Evolutionary conservation across 2,113 vertebrate species (phyloP).

Genomic region (Actenoides lindsayi): DNA sequence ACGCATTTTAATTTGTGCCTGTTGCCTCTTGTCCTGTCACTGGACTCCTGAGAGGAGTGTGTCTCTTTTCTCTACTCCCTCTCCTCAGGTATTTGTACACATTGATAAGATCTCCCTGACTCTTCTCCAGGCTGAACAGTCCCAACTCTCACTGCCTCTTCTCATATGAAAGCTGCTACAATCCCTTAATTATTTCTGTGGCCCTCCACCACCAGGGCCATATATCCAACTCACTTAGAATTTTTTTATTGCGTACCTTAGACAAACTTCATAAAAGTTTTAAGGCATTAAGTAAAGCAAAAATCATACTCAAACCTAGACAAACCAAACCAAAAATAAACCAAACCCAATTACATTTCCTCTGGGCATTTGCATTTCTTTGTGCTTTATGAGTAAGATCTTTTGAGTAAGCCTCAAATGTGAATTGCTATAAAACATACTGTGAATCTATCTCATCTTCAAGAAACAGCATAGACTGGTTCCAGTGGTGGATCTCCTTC

Average conservation of each 20-base stretch:
- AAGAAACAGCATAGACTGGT: not conserved
- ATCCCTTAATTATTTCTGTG: not conserved
- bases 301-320: not conserved
- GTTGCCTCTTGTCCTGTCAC: not conserved
- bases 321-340: not conserved
- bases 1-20: not conserved
- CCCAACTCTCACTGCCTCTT: not conserved
- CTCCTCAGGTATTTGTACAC: not conserved
- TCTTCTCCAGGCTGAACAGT: not conserved
- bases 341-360: constrained; percentile 1
- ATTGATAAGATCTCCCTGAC: not conserved
- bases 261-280: not conserved
- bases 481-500: not conserved
- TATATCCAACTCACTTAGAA: not conserved
- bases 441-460: not conserved
- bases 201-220: not conserved
- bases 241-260: not conserved
- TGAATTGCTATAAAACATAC: not conserved
- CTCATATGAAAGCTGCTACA: not conserved
- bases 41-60: not conserved
- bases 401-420: not conserved
- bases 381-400: not conserved
- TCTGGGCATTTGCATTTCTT: not conserved
- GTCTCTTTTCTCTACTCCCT: not conserved
- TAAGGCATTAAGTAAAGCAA: not conserved